Conservation (phyloP, 2,888 invertebrate species). For the Plusia festucae region DNA sequence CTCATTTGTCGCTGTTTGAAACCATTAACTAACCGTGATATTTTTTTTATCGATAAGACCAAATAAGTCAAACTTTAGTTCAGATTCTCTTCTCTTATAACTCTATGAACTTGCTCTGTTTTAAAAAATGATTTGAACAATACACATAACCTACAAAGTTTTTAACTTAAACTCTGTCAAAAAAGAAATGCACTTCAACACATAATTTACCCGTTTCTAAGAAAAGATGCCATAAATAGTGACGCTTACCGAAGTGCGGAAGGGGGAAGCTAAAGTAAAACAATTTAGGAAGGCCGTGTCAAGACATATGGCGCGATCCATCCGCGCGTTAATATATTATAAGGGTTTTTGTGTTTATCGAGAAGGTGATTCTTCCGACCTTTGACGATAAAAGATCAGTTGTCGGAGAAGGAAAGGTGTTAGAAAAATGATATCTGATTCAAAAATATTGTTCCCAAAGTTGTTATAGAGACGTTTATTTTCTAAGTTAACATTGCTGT, state of each 20-base stretch:
- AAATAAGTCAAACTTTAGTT: too few species aligned
- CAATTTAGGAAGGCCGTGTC: constrained; percentile 56
- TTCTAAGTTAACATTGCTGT: too few species aligned
- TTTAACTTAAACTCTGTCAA: too few species aligned
- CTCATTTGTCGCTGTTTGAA: too few species aligned
- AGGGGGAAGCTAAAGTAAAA: constrained; percentile 48
- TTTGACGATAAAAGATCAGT: background rate
- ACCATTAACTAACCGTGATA: too few species aligned
- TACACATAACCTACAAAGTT: too few species aligned
- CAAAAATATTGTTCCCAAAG: too few species aligned
- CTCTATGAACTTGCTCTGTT: too few species aligned
- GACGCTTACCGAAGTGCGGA: constrained; percentile 16
- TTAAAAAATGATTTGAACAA: too few species aligned
- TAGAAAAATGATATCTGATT: background rate
- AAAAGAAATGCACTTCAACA: background rate
- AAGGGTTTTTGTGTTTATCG: constrained; percentile 45
- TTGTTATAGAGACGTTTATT: too few species aligned
- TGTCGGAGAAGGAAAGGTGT: constrained; percentile 2
- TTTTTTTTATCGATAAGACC: too few species aligned
- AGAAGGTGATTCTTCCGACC: constrained; percentile 23
- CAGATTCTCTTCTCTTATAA: too few species aligned
- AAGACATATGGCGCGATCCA: constrained; percentile 43
- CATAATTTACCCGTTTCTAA: background rate
- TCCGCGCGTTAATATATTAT: constrained; percentile 36
- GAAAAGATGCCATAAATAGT: background rate